Base-by-base conservation (phyloP, 1,140 invertebrate genomes). In the Halyomorpha halys region DNA sequence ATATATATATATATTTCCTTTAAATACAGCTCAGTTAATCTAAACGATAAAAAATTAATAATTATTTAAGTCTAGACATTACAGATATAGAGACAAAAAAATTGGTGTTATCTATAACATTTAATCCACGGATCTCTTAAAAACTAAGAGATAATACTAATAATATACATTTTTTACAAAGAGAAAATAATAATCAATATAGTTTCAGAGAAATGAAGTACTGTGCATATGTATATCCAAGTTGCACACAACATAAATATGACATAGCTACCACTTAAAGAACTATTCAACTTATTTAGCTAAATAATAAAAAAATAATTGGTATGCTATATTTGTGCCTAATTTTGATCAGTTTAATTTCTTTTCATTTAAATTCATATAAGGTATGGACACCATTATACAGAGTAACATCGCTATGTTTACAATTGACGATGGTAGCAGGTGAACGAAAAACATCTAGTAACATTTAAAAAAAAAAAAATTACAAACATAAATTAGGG, bases 51-150 rank as follows among this genome's bases (percentile, higher is more conserved):
- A 25, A 21, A 21, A 23, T 4, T 23, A 56, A 23, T 23, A 56
- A 23, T 23, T 16, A 21, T 16, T 56, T 16, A 23, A 25, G 19
- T 25, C 19, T 56, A 23, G 19, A 56, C 6, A 16, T 23, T 23
- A 56, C 18, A 56, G 23, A 56, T 23, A 53, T 30, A 49, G 49
- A 54, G 62, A 63, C 23, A 53, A 63, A 53, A 27, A 63, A 47
- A 63, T 53, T 63, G 49, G 62, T 63, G 62, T 63, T 63, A 56
- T 23, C 62, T 53, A 49, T 62, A 61, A 61, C 59, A 62, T 62
- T 62, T 62, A 61, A 61, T 39, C 23, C n/a, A 49, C n/a, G 47
- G 47, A 49, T 49, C 47, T 49, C 21, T 21, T 19, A 19, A 49
- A 13, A 21, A 49, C 47, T 49, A 49, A 49, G 47, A 49, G 47